Evolutionary conservation across 2,888 invertebrate genomes (phyloP).

Genomic region (Parnassius smintheus): DNA sequence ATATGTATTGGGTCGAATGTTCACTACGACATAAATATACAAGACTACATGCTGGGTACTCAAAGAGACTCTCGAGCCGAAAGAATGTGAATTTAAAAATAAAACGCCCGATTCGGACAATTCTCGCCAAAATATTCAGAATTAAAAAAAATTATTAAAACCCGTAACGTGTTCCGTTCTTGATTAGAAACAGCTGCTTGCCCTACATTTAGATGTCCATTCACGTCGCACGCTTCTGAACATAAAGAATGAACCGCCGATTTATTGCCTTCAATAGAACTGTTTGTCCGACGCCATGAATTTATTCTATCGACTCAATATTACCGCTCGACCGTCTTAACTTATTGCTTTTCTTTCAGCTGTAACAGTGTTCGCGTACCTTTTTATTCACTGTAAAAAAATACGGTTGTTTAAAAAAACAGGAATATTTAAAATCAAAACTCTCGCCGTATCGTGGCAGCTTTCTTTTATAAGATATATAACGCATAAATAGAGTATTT

Average conservation of each 20-base stretch:
- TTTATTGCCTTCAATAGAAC: conserved; percentile 39
- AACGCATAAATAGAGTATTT: too few relatives aligned
- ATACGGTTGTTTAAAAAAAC: too few relatives aligned
- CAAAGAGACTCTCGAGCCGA: background rate
- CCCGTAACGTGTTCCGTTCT: background rate
- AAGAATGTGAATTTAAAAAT: conserved; percentile 10
- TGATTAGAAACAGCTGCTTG: conserved; percentile 35
- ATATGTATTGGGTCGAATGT: too few relatives aligned
- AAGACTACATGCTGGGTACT: conserved; percentile 7
- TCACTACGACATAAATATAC: background rate
- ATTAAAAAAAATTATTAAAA: conserved; percentile 2
- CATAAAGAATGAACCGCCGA: conserved; percentile 41
- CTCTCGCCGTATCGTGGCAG: too few relatives aligned
- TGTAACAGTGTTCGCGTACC: background rate
- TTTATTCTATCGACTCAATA: conserved; percentile 13
- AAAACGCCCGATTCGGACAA: background rate
- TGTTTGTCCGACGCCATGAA: conserved; percentile 34
- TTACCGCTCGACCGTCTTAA: conserved; percentile 1
- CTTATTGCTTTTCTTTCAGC: conserved; percentile 5
- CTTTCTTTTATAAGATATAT: too few relatives aligned
- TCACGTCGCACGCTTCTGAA: conserved; percentile 36
- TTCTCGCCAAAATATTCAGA: background rate
- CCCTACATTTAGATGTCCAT: conserved; percentile 39
- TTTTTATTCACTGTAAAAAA: background rate
- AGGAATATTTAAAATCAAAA: too few relatives aligned